phyloP scores from a whole-genome alignment of 37 sponge, comb jelly and placozoan genomes.

The Tethya wilhelma region DNA sequence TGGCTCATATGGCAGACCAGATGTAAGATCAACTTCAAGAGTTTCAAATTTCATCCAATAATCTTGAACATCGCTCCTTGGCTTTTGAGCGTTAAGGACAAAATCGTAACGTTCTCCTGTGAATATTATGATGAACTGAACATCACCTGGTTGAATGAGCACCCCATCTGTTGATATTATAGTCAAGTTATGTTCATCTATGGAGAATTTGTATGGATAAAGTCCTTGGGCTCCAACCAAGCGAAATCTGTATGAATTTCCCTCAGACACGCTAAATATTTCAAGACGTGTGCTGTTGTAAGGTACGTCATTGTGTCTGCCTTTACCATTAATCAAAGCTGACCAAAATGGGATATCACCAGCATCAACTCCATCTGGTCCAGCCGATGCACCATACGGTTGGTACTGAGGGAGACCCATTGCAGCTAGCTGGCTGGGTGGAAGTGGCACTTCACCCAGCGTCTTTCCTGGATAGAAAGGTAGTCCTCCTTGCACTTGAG shows the following conservation, averaged over 20 bases:
- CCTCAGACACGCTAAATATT: conserved; percentile 4
- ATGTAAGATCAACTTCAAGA: conserved; percentile 22
- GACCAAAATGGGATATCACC: conserved; percentile 70
- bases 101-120: conserved; percentile 84
- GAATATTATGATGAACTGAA: conserved; percentile 75
- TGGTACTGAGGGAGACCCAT: no score
- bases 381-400: conserved; percentile 8
- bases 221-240: conserved; percentile 74
- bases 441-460: conserved; percentile 25
- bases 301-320: conserved; percentile 40
- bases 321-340: conserved; percentile 78
- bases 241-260: conserved; percentile 68
- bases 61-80: not conserved
- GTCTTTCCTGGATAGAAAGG: conserved; percentile 11
- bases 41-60: conserved; percentile 62
- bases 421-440: no score
- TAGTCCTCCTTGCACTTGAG: conserved; percentile 11
- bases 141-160: conserved; percentile 39
- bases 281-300: not conserved
- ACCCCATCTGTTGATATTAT: conserved; percentile 73
- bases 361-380: conserved; percentile 53
- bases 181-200: conserved; percentile 68
- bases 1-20: conserved; percentile 6
- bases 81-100: conserved; percentile 32
- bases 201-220: conserved; percentile 70